Evolutionary conservation across 2,888 invertebrate species (phyloP).

Genomic region (Caenorhabditis panamensis): DNA sequence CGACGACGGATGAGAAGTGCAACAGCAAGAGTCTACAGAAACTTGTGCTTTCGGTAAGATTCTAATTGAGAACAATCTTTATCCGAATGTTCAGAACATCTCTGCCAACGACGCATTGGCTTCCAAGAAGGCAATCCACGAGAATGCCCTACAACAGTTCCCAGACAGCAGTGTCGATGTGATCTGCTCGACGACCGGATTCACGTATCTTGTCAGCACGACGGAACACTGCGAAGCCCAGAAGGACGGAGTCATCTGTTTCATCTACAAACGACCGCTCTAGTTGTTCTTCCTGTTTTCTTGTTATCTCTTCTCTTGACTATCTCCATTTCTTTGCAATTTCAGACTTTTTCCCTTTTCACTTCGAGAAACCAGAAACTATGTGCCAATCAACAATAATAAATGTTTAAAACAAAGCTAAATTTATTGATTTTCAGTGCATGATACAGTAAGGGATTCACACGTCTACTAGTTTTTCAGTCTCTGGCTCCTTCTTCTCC

Average conservation of each 20-base stretch:
- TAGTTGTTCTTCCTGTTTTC: constrained; percentile 28
- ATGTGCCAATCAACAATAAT: constrained; percentile 41
- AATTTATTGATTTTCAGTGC: constrained; percentile 8
- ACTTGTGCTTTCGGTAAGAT: constrained; percentile 59
- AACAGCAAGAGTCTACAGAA: constrained; percentile 66
- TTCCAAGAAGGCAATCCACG: constrained; percentile 69
- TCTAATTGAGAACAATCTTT: neutral
- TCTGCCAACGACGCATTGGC: constrained; percentile 66
- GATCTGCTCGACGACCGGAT: constrained; percentile 71
- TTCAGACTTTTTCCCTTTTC: neutral
- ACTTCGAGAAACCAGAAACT: constrained; percentile 11
- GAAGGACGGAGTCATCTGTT: constrained; percentile 71
- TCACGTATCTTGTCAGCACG: constrained; percentile 71
- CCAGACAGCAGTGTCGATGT: constrained; percentile 69
- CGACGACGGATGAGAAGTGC: constrained; percentile 68
- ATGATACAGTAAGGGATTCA: neutral
- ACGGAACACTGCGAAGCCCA: constrained; percentile 73
- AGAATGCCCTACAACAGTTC: constrained; percentile 60
- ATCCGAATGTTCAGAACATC: constrained; percentile 61
- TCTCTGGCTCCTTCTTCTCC: constrained; percentile 16
- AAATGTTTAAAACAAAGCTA: constrained; percentile 33
- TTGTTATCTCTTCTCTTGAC: neutral
- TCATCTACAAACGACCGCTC: constrained; percentile 69
- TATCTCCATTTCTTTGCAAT: neutral
- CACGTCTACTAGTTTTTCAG: constrained; percentile 26